These are phyloP conservation scores for Neodiprion virginianus DNA, from an alignment of 1,140 invertebrate species.

Conservation along the genomic window DNA sequence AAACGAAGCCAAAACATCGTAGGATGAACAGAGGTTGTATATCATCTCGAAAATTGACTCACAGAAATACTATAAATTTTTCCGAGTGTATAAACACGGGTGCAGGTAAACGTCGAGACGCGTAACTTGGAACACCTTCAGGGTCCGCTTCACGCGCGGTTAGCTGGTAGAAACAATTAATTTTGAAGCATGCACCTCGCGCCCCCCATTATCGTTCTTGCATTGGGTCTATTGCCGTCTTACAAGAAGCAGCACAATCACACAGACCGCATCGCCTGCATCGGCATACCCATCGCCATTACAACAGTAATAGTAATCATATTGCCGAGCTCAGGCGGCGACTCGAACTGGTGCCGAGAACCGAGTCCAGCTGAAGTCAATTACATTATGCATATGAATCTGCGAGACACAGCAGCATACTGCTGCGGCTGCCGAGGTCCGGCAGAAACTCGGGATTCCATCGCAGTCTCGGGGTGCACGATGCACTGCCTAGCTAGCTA, in stretches of 20 bases:
- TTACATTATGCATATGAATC: constrained; percentile 53
- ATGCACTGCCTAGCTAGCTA: not conserved
- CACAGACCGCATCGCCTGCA: not conserved
- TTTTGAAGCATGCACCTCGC: not conserved
- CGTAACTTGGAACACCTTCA: too few species aligned
- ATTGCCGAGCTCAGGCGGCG: not conserved
- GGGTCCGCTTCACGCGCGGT: too few species aligned
- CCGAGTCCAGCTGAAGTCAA: constrained; percentile 36
- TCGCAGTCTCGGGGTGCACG: not conserved
- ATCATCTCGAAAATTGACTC: too few species aligned
- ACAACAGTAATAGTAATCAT: not conserved
- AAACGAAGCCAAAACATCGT: too few species aligned
- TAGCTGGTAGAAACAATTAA: not conserved
- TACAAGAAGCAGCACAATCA: not conserved
- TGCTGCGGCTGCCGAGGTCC: not conserved
- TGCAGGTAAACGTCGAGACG: too few species aligned
- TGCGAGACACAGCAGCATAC: constrained; percentile 18
- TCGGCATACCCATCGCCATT: not conserved
- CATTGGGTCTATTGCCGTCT: not conserved
- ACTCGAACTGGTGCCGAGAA: not conserved
- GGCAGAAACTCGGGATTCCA: not conserved
- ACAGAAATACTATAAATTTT: too few species aligned
- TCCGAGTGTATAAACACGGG: too few species aligned
- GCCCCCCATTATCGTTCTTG: constrained; percentile 6
- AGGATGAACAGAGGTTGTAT: too few species aligned